These are phyloP conservation scores for Bradypodion pumilum DNA, from an alignment of 2,797 vertebrate genomes.

Conservation along the genomic window DNA sequence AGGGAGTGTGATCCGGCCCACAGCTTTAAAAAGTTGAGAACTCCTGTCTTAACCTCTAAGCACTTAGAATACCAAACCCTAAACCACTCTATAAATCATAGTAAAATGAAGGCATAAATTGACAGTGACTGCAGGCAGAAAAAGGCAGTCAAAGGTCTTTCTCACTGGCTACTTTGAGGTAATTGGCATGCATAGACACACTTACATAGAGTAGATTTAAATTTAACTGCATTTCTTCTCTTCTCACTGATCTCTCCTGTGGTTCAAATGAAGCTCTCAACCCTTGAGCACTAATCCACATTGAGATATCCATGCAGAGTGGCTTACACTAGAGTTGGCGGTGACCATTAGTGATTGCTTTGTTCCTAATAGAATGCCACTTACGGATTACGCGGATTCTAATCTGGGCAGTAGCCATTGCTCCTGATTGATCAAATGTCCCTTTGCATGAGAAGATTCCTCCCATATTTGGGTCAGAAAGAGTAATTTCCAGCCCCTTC, in stretches of 20 bases:
- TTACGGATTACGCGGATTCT: slow-evolving; percentile 30
- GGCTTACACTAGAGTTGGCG: neutral
- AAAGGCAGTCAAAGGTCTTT: neutral
- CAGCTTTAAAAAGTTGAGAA: too few relatives aligned
- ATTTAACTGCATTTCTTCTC: neutral
- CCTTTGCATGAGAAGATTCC: slow-evolving; percentile 17
- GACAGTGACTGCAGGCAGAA: too few relatives aligned
- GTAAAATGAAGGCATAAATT: too few relatives aligned
- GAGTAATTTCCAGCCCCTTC: slow-evolving; percentile 10
- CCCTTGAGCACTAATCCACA: neutral
- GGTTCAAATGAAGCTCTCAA: too few relatives aligned
- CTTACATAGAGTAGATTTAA: too few relatives aligned
- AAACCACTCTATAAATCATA: too few relatives aligned
- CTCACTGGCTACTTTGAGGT: neutral
- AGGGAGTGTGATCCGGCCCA: too few relatives aligned
- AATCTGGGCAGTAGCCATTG: neutral
- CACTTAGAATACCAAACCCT: too few relatives aligned
- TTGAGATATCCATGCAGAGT: too few relatives aligned
- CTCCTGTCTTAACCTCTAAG: too few relatives aligned
- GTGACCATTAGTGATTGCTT: neutral
- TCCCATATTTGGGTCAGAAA: neutral
- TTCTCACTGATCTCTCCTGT: too few relatives aligned
- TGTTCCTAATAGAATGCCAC: neutral
- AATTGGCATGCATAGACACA: neutral
- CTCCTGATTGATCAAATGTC: neutral